Percentiles rank a stretch among this genome's conserved stretches.
Evolutionary conservation across 1,140 invertebrate genomes (phyloP).

Genomic region (Aethina tumida): DNA sequence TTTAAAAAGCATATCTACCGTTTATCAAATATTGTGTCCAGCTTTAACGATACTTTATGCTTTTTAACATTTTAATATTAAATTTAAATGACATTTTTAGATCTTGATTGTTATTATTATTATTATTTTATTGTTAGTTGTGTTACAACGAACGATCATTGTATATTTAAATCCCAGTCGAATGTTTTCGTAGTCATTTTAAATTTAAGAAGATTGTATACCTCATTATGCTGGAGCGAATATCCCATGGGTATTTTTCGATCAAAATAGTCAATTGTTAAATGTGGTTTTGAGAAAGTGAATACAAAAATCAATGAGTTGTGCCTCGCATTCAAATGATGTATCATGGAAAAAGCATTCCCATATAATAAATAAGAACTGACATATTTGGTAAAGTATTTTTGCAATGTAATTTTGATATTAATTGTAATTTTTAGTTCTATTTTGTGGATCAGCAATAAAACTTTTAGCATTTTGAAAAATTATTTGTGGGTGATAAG

Average conservation of each 20-base stretch:
- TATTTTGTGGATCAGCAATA: neutral
- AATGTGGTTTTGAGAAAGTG: too few species aligned
- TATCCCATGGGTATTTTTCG: neutral
- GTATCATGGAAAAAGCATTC: slow-evolving; percentile 1
- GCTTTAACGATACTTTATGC: too few species aligned
- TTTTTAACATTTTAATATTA: too few species aligned
- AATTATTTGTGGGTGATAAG: slow-evolving; percentile 1
- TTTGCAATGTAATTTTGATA: neutral
- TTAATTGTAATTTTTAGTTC: slow-evolving; percentile 1
- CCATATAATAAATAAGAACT: neutral
- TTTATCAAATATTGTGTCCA: too few species aligned
- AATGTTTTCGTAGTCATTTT: neutral
- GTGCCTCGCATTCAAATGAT: slow-evolving; percentile 4
- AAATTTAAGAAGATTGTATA: neutral
- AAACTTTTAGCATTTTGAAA: slow-evolving; percentile 2
- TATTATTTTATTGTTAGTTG: too few species aligned
- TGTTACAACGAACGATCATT: neutral
- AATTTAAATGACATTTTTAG: too few species aligned
- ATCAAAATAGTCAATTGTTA: too few species aligned
- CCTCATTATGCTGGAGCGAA: neutral
- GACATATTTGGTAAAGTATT: slow-evolving; percentile 3
- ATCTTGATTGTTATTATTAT: too few species aligned
- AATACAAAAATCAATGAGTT: too few species aligned
- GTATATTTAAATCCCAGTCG: neutral
- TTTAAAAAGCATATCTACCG: too few species aligned